These are phyloP conservation scores for Lasioglossum vierecki DNA, from an alignment of 2,888 invertebrate genomes.

Conservation along the genomic window DNA sequence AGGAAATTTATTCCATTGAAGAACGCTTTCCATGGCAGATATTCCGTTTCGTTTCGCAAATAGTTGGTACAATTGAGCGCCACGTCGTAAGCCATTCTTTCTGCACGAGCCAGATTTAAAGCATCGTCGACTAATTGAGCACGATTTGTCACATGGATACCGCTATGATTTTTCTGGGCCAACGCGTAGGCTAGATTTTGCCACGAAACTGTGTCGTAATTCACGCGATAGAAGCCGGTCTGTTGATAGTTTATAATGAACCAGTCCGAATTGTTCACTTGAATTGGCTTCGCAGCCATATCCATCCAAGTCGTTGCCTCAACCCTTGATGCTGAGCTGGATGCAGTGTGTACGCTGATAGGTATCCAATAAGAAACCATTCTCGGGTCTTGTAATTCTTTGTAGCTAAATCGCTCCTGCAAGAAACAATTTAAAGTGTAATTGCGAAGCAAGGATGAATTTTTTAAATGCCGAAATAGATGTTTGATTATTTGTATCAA, in stretches of 20 bases:
- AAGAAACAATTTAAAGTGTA: background rate
- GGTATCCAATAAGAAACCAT: conserved; percentile 82
- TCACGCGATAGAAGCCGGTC: conserved; percentile 88
- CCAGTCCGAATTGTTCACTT: conserved; percentile 65
- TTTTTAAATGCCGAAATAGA: too few relatives aligned
- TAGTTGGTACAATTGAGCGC: conserved; percentile 89
- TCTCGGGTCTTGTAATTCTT: fast-evolving
- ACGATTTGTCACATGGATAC: conserved; percentile 88
- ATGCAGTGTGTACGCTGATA: conserved; percentile 84
- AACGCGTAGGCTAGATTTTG: conserved; percentile 85
- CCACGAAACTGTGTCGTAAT: conserved; percentile 88
- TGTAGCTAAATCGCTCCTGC: conserved; percentile 36
- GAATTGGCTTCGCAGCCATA: conserved; percentile 80
- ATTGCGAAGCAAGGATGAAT: background rate
- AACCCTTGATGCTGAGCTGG: conserved; percentile 84
- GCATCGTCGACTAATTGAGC: conserved; percentile 94
- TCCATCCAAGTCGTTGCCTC: conserved; percentile 85
- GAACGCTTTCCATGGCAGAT: conserved; percentile 90
- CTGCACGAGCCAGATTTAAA: conserved; percentile 90
- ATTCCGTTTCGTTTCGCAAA: conserved; percentile 88
- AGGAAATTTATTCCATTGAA: conserved; percentile 84
- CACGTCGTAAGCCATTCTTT: conserved; percentile 86
- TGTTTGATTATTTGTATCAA: background rate
- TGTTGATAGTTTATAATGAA: conserved; percentile 75
- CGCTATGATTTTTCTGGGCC: conserved; percentile 80